phyloP scores from a whole-genome alignment of 2,113 vertebrate genomes.

The Camelus dromedarius region DNA sequence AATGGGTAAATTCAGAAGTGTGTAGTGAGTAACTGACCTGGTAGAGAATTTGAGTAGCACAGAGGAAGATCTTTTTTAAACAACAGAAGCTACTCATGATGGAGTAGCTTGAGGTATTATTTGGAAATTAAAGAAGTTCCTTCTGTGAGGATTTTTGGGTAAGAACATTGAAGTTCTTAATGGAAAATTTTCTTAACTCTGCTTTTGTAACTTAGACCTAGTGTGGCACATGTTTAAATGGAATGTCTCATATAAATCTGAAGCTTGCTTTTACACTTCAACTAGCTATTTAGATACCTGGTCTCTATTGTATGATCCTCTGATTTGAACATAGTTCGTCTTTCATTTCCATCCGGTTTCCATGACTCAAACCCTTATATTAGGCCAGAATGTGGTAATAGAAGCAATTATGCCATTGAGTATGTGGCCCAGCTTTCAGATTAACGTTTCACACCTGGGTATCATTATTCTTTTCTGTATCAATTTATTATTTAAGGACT shows the following conservation, averaged over 20 bases:
- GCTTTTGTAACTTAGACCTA: slow-evolving; percentile 71
- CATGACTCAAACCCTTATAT: slow-evolving; percentile 79
- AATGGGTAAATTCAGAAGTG: background rate
- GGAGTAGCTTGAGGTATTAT: slow-evolving; percentile 4
- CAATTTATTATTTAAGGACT: slow-evolving; percentile 89
- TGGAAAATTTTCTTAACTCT: slow-evolving; percentile 73
- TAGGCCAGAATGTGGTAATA: slow-evolving; percentile 86
- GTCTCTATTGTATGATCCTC: slow-evolving; percentile 79
- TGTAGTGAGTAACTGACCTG: background rate
- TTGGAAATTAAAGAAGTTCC: slow-evolving; percentile 39
- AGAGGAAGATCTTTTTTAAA: background rate
- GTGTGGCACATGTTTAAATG: slow-evolving; percentile 74
- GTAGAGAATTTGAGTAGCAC: background rate
- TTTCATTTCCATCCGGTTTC: slow-evolving; percentile 84
- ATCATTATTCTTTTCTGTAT: slow-evolving; percentile 88
- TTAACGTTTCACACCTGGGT: slow-evolving; percentile 89
- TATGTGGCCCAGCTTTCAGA: slow-evolving; percentile 77
- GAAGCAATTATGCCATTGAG: slow-evolving; percentile 87
- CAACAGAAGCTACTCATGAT: background rate
- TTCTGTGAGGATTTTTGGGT: slow-evolving; percentile 62
- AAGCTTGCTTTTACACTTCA: slow-evolving; percentile 81
- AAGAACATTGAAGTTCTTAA: slow-evolving; percentile 20
- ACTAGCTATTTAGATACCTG: slow-evolving; percentile 84
- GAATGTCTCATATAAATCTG: slow-evolving; percentile 69
- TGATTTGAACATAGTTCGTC: slow-evolving; percentile 81